phyloP scores from a whole-genome alignment of 2,888 invertebrate species.

The Drosophila mulleri region DNA sequence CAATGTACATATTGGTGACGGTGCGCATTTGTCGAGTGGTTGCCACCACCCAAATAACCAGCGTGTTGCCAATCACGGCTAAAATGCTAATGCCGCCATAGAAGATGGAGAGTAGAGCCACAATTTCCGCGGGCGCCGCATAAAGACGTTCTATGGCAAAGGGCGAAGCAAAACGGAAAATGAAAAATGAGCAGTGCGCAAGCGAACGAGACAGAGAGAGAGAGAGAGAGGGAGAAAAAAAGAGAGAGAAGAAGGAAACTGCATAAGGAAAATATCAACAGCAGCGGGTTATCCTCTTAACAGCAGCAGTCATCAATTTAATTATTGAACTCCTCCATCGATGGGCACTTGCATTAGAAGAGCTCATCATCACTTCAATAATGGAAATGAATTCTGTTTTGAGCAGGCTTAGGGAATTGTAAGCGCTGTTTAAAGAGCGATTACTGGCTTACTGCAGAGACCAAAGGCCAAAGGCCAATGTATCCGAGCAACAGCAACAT shows the following conservation, averaged over 20 bases:
- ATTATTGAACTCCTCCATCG: slow-evolving; percentile 3
- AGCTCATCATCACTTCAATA: neutral
- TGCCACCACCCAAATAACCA: slow-evolving; percentile 94
- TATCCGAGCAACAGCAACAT: no score
- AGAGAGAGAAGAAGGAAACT: neutral
- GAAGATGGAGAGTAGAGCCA: slow-evolving; percentile 90
- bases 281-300: neutral
- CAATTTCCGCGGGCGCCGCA: slow-evolving; percentile 90
- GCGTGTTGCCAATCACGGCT: slow-evolving; percentile 92
- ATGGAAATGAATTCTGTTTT: neutral
- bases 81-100: slow-evolving; percentile 93
- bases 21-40: slow-evolving; percentile 92
- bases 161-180: slow-evolving; percentile 19
- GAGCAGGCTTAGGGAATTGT: neutral
- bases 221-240: no score
- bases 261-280: neutral
- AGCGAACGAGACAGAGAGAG: neutral
- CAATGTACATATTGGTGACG: slow-evolving; percentile 94
- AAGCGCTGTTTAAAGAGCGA: no score
- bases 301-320: slow-evolving; percentile 2
- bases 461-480: neutral
- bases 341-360: neutral
- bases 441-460: neutral
- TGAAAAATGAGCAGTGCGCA: slow-evolving; percentile 12
- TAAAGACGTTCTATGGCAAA: slow-evolving; percentile 86